Evolutionary conservation across 23 tunicate genomes (phyloP).

Genomic region (Halocynthia roretzi): DNA sequence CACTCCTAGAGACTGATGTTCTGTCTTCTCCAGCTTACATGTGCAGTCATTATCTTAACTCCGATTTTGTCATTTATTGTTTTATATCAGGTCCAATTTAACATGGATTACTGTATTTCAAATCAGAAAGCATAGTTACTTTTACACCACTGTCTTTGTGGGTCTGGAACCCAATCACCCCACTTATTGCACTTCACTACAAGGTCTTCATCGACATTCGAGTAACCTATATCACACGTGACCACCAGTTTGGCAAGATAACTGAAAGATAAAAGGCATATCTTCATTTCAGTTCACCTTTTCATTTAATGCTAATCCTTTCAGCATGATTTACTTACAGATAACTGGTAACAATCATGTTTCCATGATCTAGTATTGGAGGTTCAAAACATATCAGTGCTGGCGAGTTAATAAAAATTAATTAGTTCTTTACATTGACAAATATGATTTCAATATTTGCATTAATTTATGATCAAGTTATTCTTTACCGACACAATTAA

Average conservation of each 20-base stretch:
- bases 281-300: background rate
- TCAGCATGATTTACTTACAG: constrained; percentile 22
- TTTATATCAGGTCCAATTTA: background rate
- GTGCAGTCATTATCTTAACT: too few species aligned
- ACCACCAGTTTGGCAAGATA: constrained; percentile 39
- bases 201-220: constrained; percentile 21
- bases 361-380: constrained; percentile 22
- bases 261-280: constrained; percentile 23
- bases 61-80: too few species aligned
- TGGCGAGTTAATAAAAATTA: constrained; percentile 6
- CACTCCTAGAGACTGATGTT: too few species aligned
- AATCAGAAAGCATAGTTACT: constrained; percentile 5
- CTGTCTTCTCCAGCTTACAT: too few species aligned
- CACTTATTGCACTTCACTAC: constrained; percentile 24
- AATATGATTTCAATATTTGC: background rate
- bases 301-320: too few species aligned
- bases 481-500: constrained; percentile 32
- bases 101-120: background rate
- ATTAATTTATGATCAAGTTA: background rate
- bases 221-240: constrained; percentile 36
- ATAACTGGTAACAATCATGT: constrained; percentile 45
- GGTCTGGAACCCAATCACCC: constrained; percentile 59
- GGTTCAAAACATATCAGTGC: constrained; percentile 45
- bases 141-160: constrained; percentile 28
- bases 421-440: background rate